A percentile compares a stretch with the other conserved stretches of the same genome.
Conservation (phyloP, 1,140 invertebrate species). For the Aphelinus certus region DNA sequence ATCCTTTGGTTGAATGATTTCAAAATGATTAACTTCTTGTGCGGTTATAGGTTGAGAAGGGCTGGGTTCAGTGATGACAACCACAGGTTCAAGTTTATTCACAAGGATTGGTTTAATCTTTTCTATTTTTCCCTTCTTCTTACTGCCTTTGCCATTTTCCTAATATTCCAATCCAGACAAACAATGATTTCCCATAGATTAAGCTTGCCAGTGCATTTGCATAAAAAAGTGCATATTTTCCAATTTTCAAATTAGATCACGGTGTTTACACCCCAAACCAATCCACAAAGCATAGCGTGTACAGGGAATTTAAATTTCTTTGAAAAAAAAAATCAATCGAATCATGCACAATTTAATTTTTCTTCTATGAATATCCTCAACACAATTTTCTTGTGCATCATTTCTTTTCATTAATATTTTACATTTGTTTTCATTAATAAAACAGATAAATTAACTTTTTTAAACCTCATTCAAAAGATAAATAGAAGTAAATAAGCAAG, state of each 20-base stretch:
- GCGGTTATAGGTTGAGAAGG: conserved; percentile 48
- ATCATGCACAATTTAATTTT: background rate
- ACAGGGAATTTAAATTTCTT: background rate
- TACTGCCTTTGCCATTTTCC: conserved; percentile 59
- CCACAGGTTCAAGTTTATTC: conserved; percentile 71
- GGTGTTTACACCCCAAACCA: conserved; percentile 5
- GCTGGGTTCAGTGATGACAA: conserved; percentile 55
- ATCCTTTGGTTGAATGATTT: conserved; percentile 81
- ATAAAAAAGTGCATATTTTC: conserved; percentile 2
- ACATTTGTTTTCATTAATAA: too few species aligned
- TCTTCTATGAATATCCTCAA: background rate
- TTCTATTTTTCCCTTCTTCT: conserved; percentile 67
- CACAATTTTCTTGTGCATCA: background rate
- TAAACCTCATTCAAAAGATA: too few species aligned
- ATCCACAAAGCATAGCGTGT: conserved; percentile 3
- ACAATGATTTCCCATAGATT: conserved; percentile 36
- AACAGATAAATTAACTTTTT: too few species aligned
- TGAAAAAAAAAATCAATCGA: conserved; percentile 19
- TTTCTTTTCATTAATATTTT: conserved; percentile 7
- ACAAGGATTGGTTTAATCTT: conserved; percentile 72
- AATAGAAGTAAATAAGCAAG: conserved; percentile 24
- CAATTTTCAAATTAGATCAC: background rate
- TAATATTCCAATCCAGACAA: conserved; percentile 51
- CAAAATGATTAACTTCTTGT: conserved; percentile 75
- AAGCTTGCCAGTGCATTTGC: conserved; percentile 12